These are phyloP conservation scores for Cryptotermes secundus DNA, from an alignment of 1,140 invertebrate species.

Conservation along the genomic window DNA sequence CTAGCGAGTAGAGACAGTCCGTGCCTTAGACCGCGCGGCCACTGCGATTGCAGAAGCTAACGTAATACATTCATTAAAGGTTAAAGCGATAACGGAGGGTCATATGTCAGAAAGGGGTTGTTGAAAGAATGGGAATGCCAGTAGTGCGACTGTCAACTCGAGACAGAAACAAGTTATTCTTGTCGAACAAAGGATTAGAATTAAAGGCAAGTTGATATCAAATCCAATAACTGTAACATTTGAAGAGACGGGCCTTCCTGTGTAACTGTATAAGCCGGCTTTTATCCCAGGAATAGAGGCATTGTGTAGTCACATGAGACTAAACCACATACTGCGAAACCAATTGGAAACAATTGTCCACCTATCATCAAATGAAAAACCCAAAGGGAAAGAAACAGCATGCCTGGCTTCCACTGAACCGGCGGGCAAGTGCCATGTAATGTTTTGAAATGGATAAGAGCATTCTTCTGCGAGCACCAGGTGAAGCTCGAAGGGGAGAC, in stretches of 20 bases:
- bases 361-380: background rate
- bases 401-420: background rate
- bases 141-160: background rate
- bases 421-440: background rate
- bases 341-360: constrained; percentile 3
- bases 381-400: background rate
- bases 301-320: background rate
- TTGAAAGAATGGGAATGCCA: background rate
- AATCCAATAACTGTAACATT: background rate
- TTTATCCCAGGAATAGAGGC: background rate
- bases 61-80: no score
- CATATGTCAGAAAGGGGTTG: background rate
- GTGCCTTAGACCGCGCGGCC: no score
- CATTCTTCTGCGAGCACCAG: background rate
- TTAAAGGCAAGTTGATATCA: constrained; percentile 5
- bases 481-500: background rate
- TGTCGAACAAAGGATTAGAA: background rate
- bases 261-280: background rate
- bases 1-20: no score
- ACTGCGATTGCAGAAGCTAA: no score
- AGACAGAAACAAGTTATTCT: background rate
- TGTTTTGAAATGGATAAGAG: background rate
- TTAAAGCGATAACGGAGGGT: no score
- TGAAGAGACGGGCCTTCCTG: background rate
- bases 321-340: background rate